Evolutionary conservation across 2,113 vertebrate genomes (phyloP).

Genomic region (human (Homo sapiens)): GRCh38 chr18:52272501-52273000

Average conservation of each 20-base stretch:
- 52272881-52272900: slow-evolving; percentile 30
- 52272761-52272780: neutral
- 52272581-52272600: too few relatives aligned
- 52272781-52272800: neutral
- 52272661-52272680: too few relatives aligned
- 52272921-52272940: slow-evolving; percentile 41
- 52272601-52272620: too few relatives aligned
- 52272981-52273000: neutral
- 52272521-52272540: too few relatives aligned
- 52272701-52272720: too few relatives aligned
- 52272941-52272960: slow-evolving; percentile 19
- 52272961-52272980: neutral
- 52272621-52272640: too few relatives aligned
- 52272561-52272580: too few relatives aligned
- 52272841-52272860: neutral
- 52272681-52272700: too few relatives aligned
- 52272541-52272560: too few relatives aligned
- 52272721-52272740: too few relatives aligned
- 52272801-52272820: neutral
- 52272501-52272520: too few relatives aligned
- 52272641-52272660: too few relatives aligned
- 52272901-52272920: slow-evolving; percentile 1
- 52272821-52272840: slow-evolving; percentile 3
- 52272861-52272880: neutral
- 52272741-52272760: neutral